Base-by-base conservation (phyloP, 1,140 invertebrate species). In the Cyclina sinensis region DNA sequence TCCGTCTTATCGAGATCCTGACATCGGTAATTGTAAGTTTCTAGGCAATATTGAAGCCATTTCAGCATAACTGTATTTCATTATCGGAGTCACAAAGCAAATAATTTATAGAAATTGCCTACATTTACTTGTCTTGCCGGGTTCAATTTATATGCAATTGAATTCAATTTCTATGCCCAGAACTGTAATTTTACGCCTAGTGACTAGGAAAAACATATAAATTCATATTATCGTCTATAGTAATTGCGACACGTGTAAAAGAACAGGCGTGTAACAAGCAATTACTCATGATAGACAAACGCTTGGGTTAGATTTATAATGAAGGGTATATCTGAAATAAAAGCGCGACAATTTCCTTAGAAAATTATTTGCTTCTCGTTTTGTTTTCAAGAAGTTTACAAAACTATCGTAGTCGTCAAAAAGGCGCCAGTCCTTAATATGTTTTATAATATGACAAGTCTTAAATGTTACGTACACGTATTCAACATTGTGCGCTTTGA, bases 91-190 rank as follows among this genome's bases (percentile, higher is more conserved):
- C 65, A 14, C 32, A 70, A n/a, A 70, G 65, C 65, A 70, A 70
- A 79, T 54, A 79, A 79, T 79, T 54, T 79, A 57, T 79, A 79
- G 76, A 51, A 79, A 79, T 79, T 79, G 76, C 54, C 46, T 79
- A 51, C 76, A 79, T 51, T 79, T 79, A 79, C 46, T 79, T 79
- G 76, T 79, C 76, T 57, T 54, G 48, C n/a, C 32, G 46, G 35
- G 46, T 79, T 57, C 76, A 79, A 79, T 79, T 54, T 79, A 79
- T 79, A 70, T 57, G 76, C 76, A 54, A 79, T 79, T 79, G 76
- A 79, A 54, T 79, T 79, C 76, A 79, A 79, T 79, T 79, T 35
- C 54, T 27, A 30, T 51, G 39, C 32, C 76, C 21, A 21, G 46
- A 30, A 51, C 46, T 51, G 48, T 79, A 79, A 79, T 79, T 79